These are phyloP conservation scores for Ochotona curzoniae DNA, from an alignment of 2,113 vertebrate genomes.

Conservation along the genomic window DNA sequence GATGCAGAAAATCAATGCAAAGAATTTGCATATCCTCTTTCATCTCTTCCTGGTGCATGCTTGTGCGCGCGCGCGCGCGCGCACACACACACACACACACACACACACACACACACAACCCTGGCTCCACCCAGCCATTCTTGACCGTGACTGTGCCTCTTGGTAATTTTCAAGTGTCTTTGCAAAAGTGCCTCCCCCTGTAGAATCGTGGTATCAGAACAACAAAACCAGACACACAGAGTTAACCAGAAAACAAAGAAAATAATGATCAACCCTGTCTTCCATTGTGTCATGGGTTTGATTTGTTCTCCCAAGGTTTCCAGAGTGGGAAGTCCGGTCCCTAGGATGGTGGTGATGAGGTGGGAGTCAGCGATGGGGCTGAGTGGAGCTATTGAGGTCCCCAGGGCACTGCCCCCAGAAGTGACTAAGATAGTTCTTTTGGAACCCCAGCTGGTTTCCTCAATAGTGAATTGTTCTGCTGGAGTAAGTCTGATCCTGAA, in stretches of 20 bases:
- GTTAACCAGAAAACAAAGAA: background rate
- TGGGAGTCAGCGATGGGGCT: background rate
- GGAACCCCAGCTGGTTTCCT: background rate
- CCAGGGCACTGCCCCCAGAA: background rate
- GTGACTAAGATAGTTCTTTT: background rate
- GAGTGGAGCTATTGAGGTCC: background rate
- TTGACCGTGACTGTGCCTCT: background rate
- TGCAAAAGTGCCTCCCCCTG: background rate
- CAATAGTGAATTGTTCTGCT: background rate
- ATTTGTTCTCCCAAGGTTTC: background rate
- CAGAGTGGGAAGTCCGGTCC: background rate
- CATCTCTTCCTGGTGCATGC: too few species aligned
- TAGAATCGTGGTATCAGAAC: background rate
- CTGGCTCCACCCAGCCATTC: background rate
- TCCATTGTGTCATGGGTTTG: too few species aligned
- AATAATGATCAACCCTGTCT: background rate
- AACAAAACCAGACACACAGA: background rate
- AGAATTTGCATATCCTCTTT: constrained; percentile 56
- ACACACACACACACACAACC: too few species aligned
- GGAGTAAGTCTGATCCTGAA: background rate
- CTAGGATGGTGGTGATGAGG: fast-evolving
- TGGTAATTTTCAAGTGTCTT: background rate
- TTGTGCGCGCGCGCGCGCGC: too few species aligned
- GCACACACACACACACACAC: too few species aligned
- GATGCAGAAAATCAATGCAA: constrained; percentile 73